Conservation (phyloP, 2,797 vertebrate species). For the Ctenopoma multispine region DNA sequence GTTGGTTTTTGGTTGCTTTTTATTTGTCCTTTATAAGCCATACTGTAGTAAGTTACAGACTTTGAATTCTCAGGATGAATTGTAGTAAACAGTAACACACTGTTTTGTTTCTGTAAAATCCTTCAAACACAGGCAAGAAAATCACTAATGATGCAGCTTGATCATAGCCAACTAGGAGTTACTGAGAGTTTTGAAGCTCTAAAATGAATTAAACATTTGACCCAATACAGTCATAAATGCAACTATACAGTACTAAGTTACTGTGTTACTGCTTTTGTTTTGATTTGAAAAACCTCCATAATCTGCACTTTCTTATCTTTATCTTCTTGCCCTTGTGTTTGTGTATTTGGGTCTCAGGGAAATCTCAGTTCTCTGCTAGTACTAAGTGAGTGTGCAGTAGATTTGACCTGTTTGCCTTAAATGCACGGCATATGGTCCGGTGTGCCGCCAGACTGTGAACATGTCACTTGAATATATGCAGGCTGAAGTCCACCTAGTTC, state of each 20-base stretch:
- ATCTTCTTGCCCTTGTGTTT: background rate
- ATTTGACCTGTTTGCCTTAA: conserved; percentile 49
- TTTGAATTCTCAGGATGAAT: conserved; percentile 35
- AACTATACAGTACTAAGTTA: background rate
- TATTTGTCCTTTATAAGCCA: conserved; percentile 31
- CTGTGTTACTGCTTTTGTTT: background rate
- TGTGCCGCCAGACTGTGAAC: conserved; percentile 19
- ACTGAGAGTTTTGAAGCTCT: conserved; percentile 18
- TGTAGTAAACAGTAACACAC: background rate
- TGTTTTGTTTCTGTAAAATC: background rate
- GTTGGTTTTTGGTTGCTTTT: conserved; percentile 3
- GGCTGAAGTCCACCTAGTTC: conserved; percentile 13
- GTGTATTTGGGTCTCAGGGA: conserved; percentile 67
- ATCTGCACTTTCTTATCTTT: background rate
- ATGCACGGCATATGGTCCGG: conserved; percentile 8
- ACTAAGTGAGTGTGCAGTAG: background rate
- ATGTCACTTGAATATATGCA: conserved; percentile 56
- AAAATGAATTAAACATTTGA: background rate
- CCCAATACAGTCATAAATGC: background rate
- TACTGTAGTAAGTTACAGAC: conserved; percentile 14
- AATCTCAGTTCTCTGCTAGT: conserved; percentile 9
- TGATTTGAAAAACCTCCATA: background rate
- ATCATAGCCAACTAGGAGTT: background rate
- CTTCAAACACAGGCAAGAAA: background rate
- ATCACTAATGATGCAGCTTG: background rate